These are phyloP conservation scores for Ptychobarbus kaznakovi DNA, from an alignment of 2,797 vertebrate species.

Conservation along the genomic window DNA sequence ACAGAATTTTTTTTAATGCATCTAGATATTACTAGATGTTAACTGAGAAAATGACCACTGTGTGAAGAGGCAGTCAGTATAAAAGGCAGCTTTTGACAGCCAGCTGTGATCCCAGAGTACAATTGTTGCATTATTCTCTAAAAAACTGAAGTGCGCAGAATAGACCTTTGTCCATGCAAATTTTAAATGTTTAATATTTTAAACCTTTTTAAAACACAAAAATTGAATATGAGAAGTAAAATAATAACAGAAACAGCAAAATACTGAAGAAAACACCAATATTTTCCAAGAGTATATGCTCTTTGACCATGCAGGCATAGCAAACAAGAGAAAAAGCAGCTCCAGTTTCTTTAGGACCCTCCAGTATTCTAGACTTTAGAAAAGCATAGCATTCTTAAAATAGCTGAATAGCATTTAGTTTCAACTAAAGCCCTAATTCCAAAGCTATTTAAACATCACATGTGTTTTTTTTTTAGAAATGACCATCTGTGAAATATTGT, in stretches of 20 bases:
- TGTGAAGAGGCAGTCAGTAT: neutral
- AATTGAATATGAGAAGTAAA: neutral
- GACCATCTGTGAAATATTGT: neutral
- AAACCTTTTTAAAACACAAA: slow-evolving; percentile 41
- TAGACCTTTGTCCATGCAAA: slow-evolving; percentile 49
- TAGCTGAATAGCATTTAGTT: neutral
- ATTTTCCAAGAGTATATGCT: neutral
- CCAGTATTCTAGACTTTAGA: neutral
- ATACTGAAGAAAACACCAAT: neutral
- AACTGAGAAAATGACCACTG: slow-evolving; percentile 1
- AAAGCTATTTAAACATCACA: neutral
- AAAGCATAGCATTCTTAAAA: slow-evolving; percentile 11
- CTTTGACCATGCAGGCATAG: neutral
- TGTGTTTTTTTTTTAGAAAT: neutral
- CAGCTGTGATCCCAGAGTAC: slow-evolving; percentile 69
- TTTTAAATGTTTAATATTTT: slow-evolving; percentile 56
- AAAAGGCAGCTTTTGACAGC: slow-evolving; percentile 67
- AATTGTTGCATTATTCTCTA: slow-evolving; percentile 72
- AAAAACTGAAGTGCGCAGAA: slow-evolving; percentile 56
- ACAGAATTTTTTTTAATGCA: neutral
- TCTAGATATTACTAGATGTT: neutral
- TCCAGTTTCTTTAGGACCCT: neutral
- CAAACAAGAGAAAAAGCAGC: neutral
- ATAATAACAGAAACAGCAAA: neutral
- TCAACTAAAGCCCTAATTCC: neutral